Percentiles rank a stretch among this genome's conserved stretches.
phyloP scores from a whole-genome alignment of 2,113 vertebrate genomes.

The Cisticola juncidis region DNA sequence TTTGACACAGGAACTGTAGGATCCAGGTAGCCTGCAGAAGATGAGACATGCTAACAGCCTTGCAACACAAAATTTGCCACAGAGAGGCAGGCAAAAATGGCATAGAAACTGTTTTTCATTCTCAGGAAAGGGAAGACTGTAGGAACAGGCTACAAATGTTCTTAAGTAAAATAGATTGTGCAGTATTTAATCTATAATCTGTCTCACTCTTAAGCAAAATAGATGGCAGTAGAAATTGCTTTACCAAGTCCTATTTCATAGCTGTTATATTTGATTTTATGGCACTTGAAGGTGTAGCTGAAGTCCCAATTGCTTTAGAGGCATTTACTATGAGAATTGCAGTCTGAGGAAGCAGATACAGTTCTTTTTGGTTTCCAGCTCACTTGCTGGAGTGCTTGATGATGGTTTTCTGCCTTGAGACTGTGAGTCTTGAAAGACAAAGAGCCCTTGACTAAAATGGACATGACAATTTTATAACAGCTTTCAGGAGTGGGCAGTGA shows the following conservation, averaged over 20 bases:
- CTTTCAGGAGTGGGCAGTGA: neutral
- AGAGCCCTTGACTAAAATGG: neutral
- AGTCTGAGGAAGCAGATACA: neutral
- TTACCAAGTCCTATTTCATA: neutral
- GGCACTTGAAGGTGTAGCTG: neutral
- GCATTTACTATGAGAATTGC: neutral
- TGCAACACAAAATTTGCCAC: neutral
- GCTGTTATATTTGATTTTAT: neutral
- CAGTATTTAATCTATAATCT: neutral
- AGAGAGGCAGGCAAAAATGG: neutral
- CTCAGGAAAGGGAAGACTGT: neutral
- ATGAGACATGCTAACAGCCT: neutral
- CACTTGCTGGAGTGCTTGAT: neutral
- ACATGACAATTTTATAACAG: neutral
- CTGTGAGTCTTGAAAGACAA: neutral
- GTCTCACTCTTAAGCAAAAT: neutral
- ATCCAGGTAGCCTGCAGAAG: neutral
- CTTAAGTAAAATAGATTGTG: neutral
- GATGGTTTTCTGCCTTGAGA: neutral
- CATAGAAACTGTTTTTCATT: rapidly evolving
- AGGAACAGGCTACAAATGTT: neutral
- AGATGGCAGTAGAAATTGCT: neutral
- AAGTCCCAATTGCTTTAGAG: neutral
- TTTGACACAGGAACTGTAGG: neutral
- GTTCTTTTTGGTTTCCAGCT: neutral